Percentiles rank a stretch among this genome's conserved stretches.
Evolutionary conservation across 2,797 vertebrate species (phyloP).

Genomic region (Ispidina lecontei): DNA sequence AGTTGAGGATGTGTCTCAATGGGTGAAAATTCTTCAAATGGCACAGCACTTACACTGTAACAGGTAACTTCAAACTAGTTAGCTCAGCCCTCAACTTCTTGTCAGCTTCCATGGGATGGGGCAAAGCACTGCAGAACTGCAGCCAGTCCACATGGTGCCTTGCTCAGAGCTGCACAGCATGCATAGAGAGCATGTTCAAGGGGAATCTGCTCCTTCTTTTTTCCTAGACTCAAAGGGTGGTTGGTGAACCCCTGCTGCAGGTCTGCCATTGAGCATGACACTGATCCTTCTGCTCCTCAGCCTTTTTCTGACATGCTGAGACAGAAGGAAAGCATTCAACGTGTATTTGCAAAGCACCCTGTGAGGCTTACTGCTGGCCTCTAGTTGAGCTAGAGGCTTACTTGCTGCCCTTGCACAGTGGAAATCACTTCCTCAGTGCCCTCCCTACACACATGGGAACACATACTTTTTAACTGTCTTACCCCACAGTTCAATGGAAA

Average conservation of each 20-base stretch:
- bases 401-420: neutral
- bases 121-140: neutral
- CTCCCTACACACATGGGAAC: neutral
- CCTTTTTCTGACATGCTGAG: neutral
- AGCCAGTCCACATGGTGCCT: fast-evolving
- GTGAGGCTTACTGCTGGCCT: neutral
- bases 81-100: neutral
- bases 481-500: neutral
- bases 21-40: neutral
- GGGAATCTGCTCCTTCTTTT: neutral
- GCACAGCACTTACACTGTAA: neutral
- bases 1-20: neutral
- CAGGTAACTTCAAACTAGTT: neutral
- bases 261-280: neutral
- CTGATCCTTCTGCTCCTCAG: neutral
- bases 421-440: neutral
- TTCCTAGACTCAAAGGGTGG: neutral
- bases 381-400: neutral
- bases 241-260: neutral
- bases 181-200: fast-evolving
- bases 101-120: neutral
- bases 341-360: neutral
- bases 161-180: neutral
- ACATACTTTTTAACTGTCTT: neutral
- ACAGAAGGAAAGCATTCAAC: fast-evolving